Percentiles rank a stretch among this genome's conserved stretches.
Evolutionary conservation across 2,888 invertebrate species (phyloP).

Genomic region (Eristalis tenax): DNA sequence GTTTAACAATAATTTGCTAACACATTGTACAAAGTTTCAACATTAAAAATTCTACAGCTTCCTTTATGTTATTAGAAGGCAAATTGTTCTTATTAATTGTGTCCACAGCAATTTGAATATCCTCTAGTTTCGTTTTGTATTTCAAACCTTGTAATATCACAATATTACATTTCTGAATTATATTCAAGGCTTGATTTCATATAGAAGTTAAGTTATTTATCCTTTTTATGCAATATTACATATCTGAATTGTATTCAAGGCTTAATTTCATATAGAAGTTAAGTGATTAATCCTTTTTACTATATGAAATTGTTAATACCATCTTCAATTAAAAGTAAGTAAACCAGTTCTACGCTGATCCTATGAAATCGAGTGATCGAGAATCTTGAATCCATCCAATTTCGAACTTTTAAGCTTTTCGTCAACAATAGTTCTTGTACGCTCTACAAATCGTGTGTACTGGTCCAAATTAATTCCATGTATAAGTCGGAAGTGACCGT

Average conservation of each 20-base stretch:
- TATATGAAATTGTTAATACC: neutral
- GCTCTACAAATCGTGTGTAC: neutral
- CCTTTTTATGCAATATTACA: too few relatives aligned
- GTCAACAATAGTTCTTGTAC: neutral
- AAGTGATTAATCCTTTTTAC: neutral
- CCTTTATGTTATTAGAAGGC: neutral
- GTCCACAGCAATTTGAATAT: neutral
- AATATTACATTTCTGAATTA: too few relatives aligned
- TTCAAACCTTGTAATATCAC: too few relatives aligned
- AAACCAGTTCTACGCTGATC: conserved; percentile 14
- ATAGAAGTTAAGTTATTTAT: too few relatives aligned
- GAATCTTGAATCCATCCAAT: conserved; percentile 7
- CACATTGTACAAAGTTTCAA: neutral
- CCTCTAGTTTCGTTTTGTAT: neutral
- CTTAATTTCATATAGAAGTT: too few relatives aligned
- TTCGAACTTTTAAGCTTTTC: neutral
- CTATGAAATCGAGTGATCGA: conserved; percentile 20
- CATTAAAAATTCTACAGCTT: neutral
- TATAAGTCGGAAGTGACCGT: neutral
- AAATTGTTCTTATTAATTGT: neutral
- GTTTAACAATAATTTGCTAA: neutral
- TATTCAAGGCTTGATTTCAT: too few relatives aligned
- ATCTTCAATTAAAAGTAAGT: neutral
- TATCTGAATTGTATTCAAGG: conserved; percentile 28
- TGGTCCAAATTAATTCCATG: neutral